A percentile compares a stretch with the other conserved stretches of the same genome.
Conservation (phyloP, 2,113 vertebrate species). For the Equus quagga region DNA sequence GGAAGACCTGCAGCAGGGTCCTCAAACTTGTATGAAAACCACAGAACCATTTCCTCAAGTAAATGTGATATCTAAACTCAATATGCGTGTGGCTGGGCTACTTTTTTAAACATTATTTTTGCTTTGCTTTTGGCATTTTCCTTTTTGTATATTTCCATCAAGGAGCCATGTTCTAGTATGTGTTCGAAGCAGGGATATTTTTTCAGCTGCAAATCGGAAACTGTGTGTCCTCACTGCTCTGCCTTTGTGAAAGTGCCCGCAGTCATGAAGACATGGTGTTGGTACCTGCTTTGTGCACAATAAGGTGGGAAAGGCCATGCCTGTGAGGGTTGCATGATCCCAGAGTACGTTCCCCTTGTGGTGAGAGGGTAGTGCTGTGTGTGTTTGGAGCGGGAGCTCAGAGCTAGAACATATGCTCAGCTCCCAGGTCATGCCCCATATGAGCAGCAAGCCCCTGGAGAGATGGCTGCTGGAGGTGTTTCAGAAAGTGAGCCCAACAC, state of each 20-base stretch:
- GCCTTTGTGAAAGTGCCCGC: not conserved
- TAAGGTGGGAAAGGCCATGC: not conserved
- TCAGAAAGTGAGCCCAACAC: not conserved
- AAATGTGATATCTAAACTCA: too few relatives aligned
- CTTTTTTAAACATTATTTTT: too few relatives aligned
- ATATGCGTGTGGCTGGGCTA: not conserved
- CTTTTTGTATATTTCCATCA: not conserved
- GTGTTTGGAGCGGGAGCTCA: fast-evolving
- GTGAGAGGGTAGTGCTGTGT: not conserved
- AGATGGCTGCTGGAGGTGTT: not conserved
- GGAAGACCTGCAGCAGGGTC: too few relatives aligned
- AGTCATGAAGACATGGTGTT: not conserved
- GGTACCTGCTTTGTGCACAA: not conserved
- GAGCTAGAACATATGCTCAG: not conserved
- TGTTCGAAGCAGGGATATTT: not conserved
- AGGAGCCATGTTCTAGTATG: not conserved
- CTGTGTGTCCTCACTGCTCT: not conserved
- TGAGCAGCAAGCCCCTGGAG: too few relatives aligned
- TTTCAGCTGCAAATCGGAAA: not conserved
- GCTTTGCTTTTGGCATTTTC: not conserved
- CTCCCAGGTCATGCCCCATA: not conserved
- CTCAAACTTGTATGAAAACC: too few relatives aligned
- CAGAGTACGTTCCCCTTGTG: not conserved
- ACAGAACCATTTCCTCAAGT: too few relatives aligned
- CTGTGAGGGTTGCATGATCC: not conserved